Percentiles rank a stretch among this genome's conserved stretches.
These are phyloP conservation scores for Peromyscus maniculatus DNA, from an alignment of 2,113 vertebrate species.

Conservation along the genomic window DNA sequence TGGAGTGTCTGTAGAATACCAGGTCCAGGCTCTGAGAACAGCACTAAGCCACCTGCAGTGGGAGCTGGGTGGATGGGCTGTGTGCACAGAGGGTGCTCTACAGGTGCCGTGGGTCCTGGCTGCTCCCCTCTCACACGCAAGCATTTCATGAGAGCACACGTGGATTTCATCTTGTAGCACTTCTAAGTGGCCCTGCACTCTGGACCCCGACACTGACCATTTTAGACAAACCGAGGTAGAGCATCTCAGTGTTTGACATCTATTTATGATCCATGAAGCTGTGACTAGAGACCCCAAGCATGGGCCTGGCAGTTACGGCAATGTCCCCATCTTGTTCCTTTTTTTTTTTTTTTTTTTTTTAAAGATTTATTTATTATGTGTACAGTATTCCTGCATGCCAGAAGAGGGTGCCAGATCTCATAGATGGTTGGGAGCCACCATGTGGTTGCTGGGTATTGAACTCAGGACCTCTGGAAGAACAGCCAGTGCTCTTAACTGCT, in stretches of 20 bases:
- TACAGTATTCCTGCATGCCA: too few species aligned
- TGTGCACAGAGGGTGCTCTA: neutral
- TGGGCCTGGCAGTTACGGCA: accelerated
- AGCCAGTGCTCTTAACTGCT: too few species aligned
- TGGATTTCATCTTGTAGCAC: too few species aligned
- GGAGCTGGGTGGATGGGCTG: accelerated
- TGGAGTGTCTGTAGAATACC: neutral
- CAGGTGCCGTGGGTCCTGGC: too few species aligned
- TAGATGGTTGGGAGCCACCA: too few species aligned
- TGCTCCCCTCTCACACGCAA: neutral
- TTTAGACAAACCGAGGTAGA: neutral
- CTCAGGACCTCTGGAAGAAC: too few species aligned
- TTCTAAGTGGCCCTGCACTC: neutral
- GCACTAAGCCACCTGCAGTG: too few species aligned
- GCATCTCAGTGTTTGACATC: accelerated
- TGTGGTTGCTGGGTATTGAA: too few species aligned
- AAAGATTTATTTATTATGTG: too few species aligned
- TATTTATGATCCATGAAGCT: neutral
- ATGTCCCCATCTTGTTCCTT: neutral
- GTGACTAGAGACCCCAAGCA: neutral
- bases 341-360: too few species aligned
- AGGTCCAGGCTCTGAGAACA: neutral
- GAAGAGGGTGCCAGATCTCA: too few species aligned
- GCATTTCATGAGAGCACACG: neutral
- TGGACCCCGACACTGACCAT: accelerated